Conservation (phyloP, 64 coral and sea anemone species). For the Montipora sp. region DNA sequence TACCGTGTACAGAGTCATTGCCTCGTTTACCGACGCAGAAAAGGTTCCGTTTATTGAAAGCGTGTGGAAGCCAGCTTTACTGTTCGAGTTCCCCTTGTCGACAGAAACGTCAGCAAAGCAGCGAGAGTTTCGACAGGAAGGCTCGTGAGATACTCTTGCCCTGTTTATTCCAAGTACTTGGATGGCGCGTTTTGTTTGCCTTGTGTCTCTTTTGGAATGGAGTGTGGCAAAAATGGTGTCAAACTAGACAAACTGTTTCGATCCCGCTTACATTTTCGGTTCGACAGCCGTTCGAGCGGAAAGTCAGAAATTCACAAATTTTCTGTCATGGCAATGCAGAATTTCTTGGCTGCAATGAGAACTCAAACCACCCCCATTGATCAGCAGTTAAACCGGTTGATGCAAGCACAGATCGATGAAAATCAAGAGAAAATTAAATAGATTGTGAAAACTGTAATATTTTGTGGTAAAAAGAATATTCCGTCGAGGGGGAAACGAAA, state of each 20-base stretch:
- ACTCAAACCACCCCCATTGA: no score
- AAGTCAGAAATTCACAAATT: no score
- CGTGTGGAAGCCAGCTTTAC: constrained; percentile 24
- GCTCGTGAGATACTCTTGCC: constrained; percentile 40
- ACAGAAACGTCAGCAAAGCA: constrained; percentile 35
- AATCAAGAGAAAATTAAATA: constrained; percentile 7
- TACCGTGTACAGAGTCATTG: constrained; percentile 13
- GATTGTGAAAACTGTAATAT: constrained; percentile 20
- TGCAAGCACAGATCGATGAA: not conserved
- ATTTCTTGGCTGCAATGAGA: no score
- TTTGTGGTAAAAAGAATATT: constrained; percentile 47
- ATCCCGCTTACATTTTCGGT: no score
- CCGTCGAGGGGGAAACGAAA: constrained; percentile 9
- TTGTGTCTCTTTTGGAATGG: no score
- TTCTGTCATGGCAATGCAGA: not conserved
- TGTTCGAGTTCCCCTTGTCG: constrained; percentile 16
- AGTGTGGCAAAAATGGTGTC: no score
- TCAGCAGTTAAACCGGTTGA: constrained; percentile 13
- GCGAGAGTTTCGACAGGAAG: constrained; percentile 27
- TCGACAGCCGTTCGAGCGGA: no score
- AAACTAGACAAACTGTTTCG: no score
- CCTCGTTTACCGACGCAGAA: constrained; percentile 17
- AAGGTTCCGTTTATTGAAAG: constrained; percentile 15
- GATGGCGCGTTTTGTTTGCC: no score
- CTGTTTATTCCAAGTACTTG: not conserved